Conservation (phyloP, 2,888 invertebrate species). For the Euzetes globulus region DNA sequence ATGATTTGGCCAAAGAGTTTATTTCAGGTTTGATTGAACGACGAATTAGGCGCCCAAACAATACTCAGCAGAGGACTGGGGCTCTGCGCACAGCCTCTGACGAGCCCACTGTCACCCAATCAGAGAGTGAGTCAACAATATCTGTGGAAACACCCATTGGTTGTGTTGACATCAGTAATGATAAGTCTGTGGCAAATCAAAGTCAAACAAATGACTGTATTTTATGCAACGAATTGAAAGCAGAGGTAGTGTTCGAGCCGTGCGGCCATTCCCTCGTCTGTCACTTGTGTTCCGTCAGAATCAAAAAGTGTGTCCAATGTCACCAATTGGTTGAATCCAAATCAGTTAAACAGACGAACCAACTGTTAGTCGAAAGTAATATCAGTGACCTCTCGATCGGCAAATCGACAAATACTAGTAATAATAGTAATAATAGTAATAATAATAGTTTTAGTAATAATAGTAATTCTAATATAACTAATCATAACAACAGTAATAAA, state of each 20-base stretch:
- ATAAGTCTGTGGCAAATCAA: slow-evolving; percentile 40
- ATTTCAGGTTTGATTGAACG: neutral
- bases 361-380: neutral
- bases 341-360: neutral
- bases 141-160: neutral
- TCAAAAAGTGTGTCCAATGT: slow-evolving; percentile 68
- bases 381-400: neutral
- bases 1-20: neutral
- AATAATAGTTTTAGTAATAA: neutral
- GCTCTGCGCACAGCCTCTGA: neutral
- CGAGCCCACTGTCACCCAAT: neutral
- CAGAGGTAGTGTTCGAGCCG: slow-evolving; percentile 61
- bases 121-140: neutral
- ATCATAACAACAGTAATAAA: neutral
- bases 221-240: slow-evolving; percentile 61
- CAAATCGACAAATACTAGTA: neutral
- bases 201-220: slow-evolving; percentile 53
- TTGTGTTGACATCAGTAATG: slow-evolving; percentile 7
- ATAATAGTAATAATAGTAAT: neutral
- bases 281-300: slow-evolving; percentile 64
- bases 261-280: slow-evolving; percentile 67
- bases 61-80: neutral
- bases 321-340: slow-evolving; percentile 53
- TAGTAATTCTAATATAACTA: neutral
- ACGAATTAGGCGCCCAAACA: neutral